A percentile compares a stretch with the other conserved stretches of the same genome.
Evolutionary conservation across 1,140 invertebrate genomes (phyloP).

Genomic region (Lamellibrachia luymesi): DNA sequence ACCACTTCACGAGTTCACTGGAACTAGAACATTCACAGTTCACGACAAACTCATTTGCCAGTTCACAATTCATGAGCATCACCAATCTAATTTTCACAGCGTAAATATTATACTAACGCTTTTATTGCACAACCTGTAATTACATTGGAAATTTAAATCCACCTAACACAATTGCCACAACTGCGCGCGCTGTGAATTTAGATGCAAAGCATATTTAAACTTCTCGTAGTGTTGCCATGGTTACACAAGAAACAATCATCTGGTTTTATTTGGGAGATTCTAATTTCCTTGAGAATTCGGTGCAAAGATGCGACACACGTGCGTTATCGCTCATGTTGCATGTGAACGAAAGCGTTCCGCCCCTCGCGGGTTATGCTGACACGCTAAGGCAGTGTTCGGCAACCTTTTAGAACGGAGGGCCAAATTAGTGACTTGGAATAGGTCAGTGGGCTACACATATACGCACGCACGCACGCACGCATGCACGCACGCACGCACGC

Average conservation of each 20-base stretch:
- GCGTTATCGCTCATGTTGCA: not conserved
- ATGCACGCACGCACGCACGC: no score
- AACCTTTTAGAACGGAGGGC: no score
- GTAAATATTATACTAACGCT: not conserved
- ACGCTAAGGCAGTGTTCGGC: no score
- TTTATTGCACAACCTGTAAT: not conserved
- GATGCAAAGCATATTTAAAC: not conserved
- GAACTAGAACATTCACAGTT: no score
- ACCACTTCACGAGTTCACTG: no score
- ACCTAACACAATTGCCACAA: not conserved
- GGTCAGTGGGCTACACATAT: no score
- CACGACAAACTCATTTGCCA: no score
- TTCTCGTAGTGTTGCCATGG: not conserved
- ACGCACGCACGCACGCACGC: no score
- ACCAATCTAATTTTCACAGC: not conserved
- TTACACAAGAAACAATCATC: not conserved
- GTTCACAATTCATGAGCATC: not conserved
- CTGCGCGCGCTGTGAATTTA: not conserved
- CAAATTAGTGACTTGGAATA: no score
- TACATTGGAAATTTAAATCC: not conserved
- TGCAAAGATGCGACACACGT: not conserved
- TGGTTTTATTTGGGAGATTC: not conserved
- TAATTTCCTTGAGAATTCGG: no score
- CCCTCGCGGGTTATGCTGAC: not conserved
- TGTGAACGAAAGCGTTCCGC: not conserved